A percentile compares a stretch with the other conserved stretches of the same genome.
phyloP scores from a whole-genome alignment of 2,113 vertebrate genomes.

The Corythoichthys haematopterus region DNA sequence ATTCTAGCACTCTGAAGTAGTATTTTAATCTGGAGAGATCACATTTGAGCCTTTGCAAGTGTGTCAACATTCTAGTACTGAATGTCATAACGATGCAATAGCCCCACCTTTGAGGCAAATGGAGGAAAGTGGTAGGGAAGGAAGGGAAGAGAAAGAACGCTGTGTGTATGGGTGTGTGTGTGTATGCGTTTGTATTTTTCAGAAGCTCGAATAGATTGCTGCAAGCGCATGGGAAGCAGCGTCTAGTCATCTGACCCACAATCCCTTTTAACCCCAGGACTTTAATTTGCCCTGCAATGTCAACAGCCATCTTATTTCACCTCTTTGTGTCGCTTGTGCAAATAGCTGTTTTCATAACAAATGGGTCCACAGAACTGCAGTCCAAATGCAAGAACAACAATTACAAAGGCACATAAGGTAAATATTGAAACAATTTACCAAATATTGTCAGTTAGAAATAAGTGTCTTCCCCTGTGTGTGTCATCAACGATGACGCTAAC shows the following conservation, averaged over 20 bases:
- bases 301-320: constrained; percentile 31
- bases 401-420: no score
- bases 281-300: constrained; percentile 53
- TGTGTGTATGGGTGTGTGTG: not conserved
- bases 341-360: not conserved
- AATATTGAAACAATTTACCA: no score
- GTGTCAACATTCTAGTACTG: not conserved
- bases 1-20: not conserved
- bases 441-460: no score
- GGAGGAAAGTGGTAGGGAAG: constrained; percentile 22
- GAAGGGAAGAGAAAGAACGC: constrained; percentile 7
- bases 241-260: constrained; percentile 68
- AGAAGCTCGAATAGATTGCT: constrained; percentile 33
- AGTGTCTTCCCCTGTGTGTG: no score
- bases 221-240: constrained; percentile 29
- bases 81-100: constrained; percentile 17
- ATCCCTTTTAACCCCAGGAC: constrained; percentile 62
- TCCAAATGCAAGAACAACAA: no score
- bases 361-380: no score
- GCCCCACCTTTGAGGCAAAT: constrained; percentile 42
- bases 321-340: constrained; percentile 30
- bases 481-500: no score
- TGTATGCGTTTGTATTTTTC: constrained; percentile 21
- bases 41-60: not conserved
- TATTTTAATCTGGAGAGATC: not conserved